phyloP scores from a whole-genome alignment of 2,888 invertebrate genomes.

The Mythimna vitellina region DNA sequence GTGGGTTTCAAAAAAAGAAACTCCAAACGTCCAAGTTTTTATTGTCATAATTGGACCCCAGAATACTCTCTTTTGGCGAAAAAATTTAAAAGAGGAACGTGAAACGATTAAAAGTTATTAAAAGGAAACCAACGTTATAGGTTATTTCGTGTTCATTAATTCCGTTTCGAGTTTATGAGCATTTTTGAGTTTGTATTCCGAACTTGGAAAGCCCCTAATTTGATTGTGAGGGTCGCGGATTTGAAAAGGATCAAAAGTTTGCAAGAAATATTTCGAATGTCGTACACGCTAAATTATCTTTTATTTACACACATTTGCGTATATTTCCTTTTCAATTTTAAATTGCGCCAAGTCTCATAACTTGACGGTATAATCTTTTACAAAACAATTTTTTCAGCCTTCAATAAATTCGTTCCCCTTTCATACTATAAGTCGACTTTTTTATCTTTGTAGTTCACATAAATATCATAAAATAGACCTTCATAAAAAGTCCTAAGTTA shows the following conservation, averaged over 20 bases:
- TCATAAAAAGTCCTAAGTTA: constrained; percentile 34
- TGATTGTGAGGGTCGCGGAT: constrained; percentile 25
- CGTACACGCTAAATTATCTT: constrained; percentile 16
- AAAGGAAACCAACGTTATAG: constrained; percentile 36
- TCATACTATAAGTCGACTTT: constrained; percentile 17
- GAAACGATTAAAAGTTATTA: constrained; percentile 51
- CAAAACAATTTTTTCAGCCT: constrained; percentile 16
- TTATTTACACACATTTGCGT: background rate
- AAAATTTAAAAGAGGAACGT: constrained; percentile 22
- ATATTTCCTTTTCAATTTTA: background rate
- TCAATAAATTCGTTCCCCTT: constrained; percentile 24
- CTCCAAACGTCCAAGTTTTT: constrained; percentile 46
- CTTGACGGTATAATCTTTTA: constrained; percentile 8
- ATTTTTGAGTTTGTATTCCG: constrained; percentile 32
- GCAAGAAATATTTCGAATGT: constrained; percentile 15
- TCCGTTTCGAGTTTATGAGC: constrained; percentile 45
- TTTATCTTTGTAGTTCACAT: constrained; percentile 25
- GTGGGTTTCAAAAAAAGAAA: constrained; percentile 35
- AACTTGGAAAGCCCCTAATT: constrained; percentile 30
- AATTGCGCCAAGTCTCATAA: background rate
- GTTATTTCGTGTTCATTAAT: constrained; percentile 52
- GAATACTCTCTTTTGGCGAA: constrained; percentile 28
- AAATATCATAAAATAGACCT: constrained; percentile 39
- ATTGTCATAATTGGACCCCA: constrained; percentile 49
- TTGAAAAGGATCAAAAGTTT: constrained; percentile 25